phyloP scores from a whole-genome alignment of 2,113 vertebrate genomes.

The Phycodurus eques region DNA sequence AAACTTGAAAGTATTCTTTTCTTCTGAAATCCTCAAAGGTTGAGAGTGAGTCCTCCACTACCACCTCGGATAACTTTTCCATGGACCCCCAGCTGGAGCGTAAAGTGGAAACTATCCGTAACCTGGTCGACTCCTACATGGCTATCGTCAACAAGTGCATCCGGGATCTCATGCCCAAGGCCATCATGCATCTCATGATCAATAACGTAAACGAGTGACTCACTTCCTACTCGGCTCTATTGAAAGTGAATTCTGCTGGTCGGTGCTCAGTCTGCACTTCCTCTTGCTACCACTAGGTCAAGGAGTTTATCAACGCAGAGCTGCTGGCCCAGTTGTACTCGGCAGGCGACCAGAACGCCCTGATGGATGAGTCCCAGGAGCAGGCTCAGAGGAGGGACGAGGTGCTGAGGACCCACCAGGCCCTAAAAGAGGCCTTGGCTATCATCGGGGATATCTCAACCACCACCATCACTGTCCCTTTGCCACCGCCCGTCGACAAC shows the following conservation, averaged over 20 bases:
- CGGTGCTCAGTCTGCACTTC: background rate
- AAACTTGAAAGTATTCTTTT: background rate
- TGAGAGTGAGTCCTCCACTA: constrained; percentile 85
- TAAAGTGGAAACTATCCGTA: constrained; percentile 95
- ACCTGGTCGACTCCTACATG: constrained; percentile 97
- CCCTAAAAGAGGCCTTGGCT: constrained; percentile 84
- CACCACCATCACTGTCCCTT: constrained; percentile 81
- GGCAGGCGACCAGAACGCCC: constrained; percentile 87
- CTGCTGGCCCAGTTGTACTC: constrained; percentile 92
- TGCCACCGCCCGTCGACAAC: constrained; percentile 88
- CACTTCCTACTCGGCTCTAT: background rate
- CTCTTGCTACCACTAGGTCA: constrained; percentile 76
- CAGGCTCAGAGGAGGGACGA: constrained; percentile 88
- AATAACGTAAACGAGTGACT: constrained; percentile 80
- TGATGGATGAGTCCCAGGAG: constrained; percentile 94
- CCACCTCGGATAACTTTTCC: constrained; percentile 87
- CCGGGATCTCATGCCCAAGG: constrained; percentile 93
- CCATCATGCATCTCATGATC: constrained; percentile 98
- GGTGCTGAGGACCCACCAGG: constrained; percentile 86
- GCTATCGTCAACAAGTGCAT: constrained; percentile 96
- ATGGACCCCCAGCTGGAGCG: constrained; percentile 96
- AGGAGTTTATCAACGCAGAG: constrained; percentile 94
- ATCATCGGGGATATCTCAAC: constrained; percentile 92
- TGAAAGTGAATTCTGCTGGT: background rate
- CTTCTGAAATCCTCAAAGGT: constrained; percentile 60